A percentile compares a stretch with the other conserved stretches of the same genome.
Conservation (phyloP, 2,797 vertebrate genomes). For the Natrix natrix region DNA sequence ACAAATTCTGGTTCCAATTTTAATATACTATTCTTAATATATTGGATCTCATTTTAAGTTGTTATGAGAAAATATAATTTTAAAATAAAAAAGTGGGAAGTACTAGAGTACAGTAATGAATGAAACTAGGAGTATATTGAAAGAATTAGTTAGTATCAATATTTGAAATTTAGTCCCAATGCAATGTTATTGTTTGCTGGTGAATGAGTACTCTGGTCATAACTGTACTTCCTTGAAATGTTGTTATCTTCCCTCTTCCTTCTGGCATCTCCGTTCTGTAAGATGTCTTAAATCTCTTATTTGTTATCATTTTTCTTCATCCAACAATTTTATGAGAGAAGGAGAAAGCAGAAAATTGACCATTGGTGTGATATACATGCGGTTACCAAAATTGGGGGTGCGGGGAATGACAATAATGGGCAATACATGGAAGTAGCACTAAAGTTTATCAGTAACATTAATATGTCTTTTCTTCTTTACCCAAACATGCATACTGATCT, state of each 20-base stretch:
- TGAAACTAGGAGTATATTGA: neutral
- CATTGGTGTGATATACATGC: neutral
- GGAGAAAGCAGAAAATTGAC: neutral
- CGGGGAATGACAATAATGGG: neutral
- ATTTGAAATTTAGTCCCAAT: neutral
- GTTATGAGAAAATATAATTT: neutral
- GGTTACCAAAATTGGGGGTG: neutral
- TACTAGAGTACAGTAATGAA: neutral
- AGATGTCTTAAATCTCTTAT: neutral
- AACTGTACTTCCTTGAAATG: neutral
- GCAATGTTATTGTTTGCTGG: neutral
- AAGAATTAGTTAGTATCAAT: neutral
- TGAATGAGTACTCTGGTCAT: neutral
- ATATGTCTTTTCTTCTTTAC: neutral
- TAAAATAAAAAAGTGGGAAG: neutral
- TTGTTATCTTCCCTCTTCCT: neutral
- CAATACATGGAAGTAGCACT: neutral
- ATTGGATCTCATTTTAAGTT: neutral
- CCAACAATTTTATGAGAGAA: neutral
- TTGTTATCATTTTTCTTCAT: neutral
- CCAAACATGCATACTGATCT: neutral
- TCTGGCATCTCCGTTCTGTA: neutral
- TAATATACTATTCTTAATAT: neutral
- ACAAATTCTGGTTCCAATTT: neutral
- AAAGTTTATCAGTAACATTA: neutral